Base-by-base conservation (phyloP, 2,797 vertebrate genomes). In the Molossus alvarezi region DNA sequence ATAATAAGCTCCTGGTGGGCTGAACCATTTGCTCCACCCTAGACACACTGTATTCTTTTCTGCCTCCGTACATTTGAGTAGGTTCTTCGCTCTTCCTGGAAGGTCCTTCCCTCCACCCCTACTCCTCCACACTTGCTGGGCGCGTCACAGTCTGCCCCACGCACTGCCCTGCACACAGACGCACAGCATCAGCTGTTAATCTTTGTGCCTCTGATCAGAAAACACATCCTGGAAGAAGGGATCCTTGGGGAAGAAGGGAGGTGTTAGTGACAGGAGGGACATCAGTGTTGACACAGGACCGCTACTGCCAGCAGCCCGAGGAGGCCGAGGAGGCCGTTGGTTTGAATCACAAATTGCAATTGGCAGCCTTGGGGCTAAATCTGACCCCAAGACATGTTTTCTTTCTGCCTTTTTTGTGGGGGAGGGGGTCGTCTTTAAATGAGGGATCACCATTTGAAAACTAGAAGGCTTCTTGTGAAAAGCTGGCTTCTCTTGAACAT, bases 401-500 rank as follows among this genome's bases (percentile, higher is more conserved):
- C 33, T 80, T 87, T 86, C 29, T 80, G 15, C 13, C 21, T 4
- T 58, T 62, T 79, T 76, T 81, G 12, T 11, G 7, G 6, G 60
- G 3, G 6, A 4, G 1, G 62, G 6, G 5, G 21, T 18, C 29
- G 11, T 53, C 23, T 89, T 86, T 64, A 69, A 69, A 76, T 41
- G 80, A 65, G 76, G 69, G 5, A 58, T 45, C 21, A n/a, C 3
- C 25, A n/a, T 65, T 90, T 92, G 17, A 69, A 92, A 96, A 27
- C 15, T 58, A 20, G 11, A 20, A 9, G 33, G 18, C 73, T 58
- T 95, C 15, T 13, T 5, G 0, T 48, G 48, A 90, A 97, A 94
- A 60, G 23, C 9, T 11, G 25, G 20, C 75, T 71, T 89, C 75
- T 72, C 48, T 37, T 60, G 60, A 94, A 45, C 29, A 80, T 3